phyloP scores from a whole-genome alignment of 2,797 vertebrate genomes.

The Gobio occitaniae region DNA sequence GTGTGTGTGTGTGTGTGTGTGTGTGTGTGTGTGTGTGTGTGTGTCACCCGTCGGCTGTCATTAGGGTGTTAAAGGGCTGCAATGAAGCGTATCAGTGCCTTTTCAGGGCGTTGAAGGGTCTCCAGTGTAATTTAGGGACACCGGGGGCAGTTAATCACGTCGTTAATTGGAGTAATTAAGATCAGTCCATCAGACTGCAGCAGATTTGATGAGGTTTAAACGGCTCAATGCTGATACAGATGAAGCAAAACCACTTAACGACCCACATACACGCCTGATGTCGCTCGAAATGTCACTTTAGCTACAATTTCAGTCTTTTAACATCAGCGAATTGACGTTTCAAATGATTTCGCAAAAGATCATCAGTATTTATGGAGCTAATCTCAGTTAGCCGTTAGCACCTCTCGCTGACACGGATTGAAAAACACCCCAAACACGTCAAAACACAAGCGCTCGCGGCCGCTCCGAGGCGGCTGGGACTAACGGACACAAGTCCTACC shows the following conservation, averaged over 20 bases:
- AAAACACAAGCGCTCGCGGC: neutral
- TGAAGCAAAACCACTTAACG: slow-evolving; percentile 6
- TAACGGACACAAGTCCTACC: slow-evolving; percentile 16
- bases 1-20: slow-evolving; percentile 29
- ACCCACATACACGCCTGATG: neutral
- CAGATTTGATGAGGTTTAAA: slow-evolving; percentile 30
- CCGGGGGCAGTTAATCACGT: slow-evolving; percentile 11
- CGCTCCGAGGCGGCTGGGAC: neutral
- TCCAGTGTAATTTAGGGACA: neutral
- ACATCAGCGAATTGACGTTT: neutral
- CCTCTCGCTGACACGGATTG: slow-evolving; percentile 34
- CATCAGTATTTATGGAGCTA: slow-evolving; percentile 27
- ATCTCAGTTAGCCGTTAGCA: slow-evolving; percentile 47
- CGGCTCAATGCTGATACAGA: slow-evolving; percentile 10
- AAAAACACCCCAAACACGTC: neutral
- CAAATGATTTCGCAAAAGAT: neutral
- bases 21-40: slow-evolving; percentile 16
- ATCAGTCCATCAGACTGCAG: slow-evolving; percentile 17
- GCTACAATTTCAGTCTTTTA: neutral
- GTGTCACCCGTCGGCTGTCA: slow-evolving; percentile 28
- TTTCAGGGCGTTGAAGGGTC: slow-evolving; percentile 24
- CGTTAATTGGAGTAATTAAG: slow-evolving; percentile 26
- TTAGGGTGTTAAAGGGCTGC: slow-evolving; percentile 26
- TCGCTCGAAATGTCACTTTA: neutral
- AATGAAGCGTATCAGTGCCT: neutral